Percentiles rank a stretch among this genome's conserved stretches.
Evolutionary conservation across 23 tunicate species (phyloP).

Genomic region (Ascidia mentula): DNA sequence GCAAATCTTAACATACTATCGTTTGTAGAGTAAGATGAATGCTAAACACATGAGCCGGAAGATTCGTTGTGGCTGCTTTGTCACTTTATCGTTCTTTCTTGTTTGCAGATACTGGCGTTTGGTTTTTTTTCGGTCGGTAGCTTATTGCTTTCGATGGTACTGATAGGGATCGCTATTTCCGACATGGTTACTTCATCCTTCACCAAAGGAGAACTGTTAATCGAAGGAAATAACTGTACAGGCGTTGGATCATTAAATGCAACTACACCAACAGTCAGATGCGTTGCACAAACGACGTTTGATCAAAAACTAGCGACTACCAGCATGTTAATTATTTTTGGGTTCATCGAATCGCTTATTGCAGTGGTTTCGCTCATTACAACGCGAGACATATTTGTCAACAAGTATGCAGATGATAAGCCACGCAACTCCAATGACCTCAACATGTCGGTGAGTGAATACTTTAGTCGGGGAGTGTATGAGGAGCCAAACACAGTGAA

Average conservation of each 20-base stretch:
- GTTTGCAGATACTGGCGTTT: constrained; percentile 20
- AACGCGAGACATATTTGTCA: not conserved
- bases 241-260: constrained; percentile 4
- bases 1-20: too few species aligned
- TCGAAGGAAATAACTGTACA: not conserved
- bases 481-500: not conserved
- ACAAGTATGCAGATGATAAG: not conserved
- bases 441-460: constrained; percentile 27
- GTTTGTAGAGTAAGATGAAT: too few species aligned
- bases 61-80: too few species aligned
- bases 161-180: constrained; percentile 36
- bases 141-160: constrained; percentile 31
- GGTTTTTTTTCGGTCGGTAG: constrained; percentile 8
- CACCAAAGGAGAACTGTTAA: constrained; percentile 12
- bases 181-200: constrained; percentile 22
- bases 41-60: too few species aligned
- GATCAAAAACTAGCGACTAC: constrained; percentile 36
- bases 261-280: not conserved
- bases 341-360: constrained; percentile 22
- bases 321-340: constrained; percentile 12
- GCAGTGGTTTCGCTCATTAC: constrained; percentile 16
- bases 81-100: too few species aligned
- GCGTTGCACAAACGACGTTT: constrained; percentile 32
- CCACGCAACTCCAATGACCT: not conserved
- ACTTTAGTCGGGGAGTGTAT: constrained; percentile 4